Conservation (phyloP, 2,113 vertebrate genomes). For the Manacus vitellinus region DNA sequence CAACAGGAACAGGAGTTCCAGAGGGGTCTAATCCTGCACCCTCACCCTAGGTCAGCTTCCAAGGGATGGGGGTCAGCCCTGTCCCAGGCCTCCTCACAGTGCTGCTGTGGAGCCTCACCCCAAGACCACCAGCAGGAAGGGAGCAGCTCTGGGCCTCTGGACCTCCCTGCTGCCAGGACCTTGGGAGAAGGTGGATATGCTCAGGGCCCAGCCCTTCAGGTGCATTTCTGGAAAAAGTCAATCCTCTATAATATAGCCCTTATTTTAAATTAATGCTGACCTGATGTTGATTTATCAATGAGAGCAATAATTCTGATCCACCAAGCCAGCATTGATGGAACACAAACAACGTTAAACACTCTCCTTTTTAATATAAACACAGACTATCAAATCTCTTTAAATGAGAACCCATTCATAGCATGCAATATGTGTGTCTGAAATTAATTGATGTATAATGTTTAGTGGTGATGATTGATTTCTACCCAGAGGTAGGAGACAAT, state of each 20-base stretch:
- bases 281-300: background rate
- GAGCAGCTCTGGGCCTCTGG: background rate
- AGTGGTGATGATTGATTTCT: background rate
- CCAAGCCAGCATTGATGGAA: background rate
- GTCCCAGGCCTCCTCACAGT: accelerated
- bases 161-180: background rate
- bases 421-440: background rate
- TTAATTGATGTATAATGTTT: background rate
- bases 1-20: background rate
- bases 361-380: background rate
- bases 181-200: accelerated
- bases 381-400: background rate
- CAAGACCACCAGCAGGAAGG: background rate
- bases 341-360: background rate
- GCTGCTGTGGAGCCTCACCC: background rate
- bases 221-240: background rate
- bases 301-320: background rate
- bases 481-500: background rate
- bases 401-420: background rate
- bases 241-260: background rate
- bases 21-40: too few relatives aligned
- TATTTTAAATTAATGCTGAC: background rate
- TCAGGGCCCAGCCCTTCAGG: background rate
- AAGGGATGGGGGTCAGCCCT: accelerated
- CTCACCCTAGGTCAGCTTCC: background rate